Percentiles rank a stretch among this genome's conserved stretches.
Evolutionary conservation across 2,888 invertebrate species (phyloP).

Genomic region (Lasioglossum marginatum): DNA sequence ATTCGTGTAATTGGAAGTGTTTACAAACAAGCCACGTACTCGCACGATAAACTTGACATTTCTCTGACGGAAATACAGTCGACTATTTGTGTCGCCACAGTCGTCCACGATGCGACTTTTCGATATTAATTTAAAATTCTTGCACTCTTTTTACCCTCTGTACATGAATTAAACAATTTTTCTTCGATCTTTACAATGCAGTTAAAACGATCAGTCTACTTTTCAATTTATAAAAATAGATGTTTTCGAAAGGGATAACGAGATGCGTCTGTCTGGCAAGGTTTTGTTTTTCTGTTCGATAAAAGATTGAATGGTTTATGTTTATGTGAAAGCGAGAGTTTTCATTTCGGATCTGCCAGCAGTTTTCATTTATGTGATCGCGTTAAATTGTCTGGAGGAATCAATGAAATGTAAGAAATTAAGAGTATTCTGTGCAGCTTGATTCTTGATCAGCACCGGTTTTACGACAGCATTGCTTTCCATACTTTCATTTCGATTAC

Average conservation of each 20-base stretch:
- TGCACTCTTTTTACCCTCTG: background rate
- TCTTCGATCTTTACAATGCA: background rate
- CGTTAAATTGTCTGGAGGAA: background rate
- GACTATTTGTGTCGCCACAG: background rate
- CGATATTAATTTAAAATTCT: background rate
- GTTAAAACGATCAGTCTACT: background rate
- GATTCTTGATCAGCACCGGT: constrained; percentile 5
- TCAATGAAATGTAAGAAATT: constrained; percentile 1
- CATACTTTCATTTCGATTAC: constrained; percentile 57
- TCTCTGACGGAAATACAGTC: background rate
- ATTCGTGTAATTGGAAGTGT: constrained; percentile 12
- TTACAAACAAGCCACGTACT: background rate
- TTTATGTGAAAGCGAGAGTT: background rate
- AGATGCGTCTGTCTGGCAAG: background rate
- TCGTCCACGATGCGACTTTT: background rate
- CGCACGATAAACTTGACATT: constrained; percentile 48
- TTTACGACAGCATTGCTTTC: constrained; percentile 39
- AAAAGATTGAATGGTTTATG: background rate
- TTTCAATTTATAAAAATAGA: background rate
- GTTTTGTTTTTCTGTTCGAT: background rate
- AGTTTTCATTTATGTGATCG: background rate
- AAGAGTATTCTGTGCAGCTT: background rate
- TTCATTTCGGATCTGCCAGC: background rate
- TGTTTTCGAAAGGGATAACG: background rate
- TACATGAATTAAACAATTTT: background rate